Percentiles rank a stretch among this genome's conserved stretches.
phyloP scores from a whole-genome alignment of 2,113 vertebrate species.

The Tauraco erythrolophus region DNA sequence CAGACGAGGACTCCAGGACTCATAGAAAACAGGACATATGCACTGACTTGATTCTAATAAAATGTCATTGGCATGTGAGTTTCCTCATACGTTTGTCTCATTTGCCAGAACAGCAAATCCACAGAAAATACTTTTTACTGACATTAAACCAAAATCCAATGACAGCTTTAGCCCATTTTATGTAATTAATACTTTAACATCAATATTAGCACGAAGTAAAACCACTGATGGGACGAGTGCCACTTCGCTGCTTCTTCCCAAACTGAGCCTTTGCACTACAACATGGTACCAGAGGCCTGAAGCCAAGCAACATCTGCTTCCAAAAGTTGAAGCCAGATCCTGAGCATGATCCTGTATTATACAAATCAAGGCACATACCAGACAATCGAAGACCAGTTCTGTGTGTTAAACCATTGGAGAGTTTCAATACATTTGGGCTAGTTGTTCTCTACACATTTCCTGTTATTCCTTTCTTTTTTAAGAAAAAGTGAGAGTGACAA shows the following conservation, averaged over 20 bases:
- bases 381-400: not conserved
- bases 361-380: not conserved
- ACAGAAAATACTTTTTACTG: slow-evolving; percentile 14
- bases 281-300: not conserved
- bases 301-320: not conserved
- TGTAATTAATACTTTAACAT: not conserved
- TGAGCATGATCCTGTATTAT: not conserved
- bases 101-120: not conserved
- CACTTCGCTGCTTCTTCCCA: not conserved
- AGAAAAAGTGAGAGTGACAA: not conserved
- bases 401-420: not conserved
- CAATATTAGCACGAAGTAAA: not conserved
- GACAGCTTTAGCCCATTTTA: not conserved
- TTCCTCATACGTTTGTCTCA: not conserved
- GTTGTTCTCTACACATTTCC: not conserved
- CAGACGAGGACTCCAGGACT: not conserved
- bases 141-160: slow-evolving; percentile 11
- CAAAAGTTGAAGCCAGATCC: not conserved
- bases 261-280: not conserved
- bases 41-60: not conserved
- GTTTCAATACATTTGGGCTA: not conserved
- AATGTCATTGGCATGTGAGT: not conserved
- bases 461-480: not conserved
- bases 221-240: not conserved
- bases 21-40: not conserved